Conservation (phyloP, 2,113 vertebrate genomes). For the Parus major region DNA sequence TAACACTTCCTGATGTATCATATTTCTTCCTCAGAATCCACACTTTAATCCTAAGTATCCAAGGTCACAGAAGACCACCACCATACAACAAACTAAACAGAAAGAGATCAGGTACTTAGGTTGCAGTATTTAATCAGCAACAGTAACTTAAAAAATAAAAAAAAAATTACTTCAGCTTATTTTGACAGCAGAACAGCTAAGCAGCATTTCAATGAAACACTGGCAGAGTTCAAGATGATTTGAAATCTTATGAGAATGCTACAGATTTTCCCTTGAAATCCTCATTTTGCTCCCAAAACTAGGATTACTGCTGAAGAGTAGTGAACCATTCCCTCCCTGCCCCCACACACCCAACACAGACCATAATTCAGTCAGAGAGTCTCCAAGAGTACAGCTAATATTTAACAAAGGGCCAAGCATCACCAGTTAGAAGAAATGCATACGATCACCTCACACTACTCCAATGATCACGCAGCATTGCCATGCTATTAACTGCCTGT, state of each 20-base stretch:
- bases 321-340: neutral
- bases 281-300: neutral
- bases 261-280: neutral
- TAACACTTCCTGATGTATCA: conserved; percentile 19
- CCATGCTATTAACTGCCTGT: neutral
- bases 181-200: neutral
- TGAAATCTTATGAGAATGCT: neutral
- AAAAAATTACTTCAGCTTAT: neutral
- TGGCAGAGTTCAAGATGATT: neutral
- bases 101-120: neutral
- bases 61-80: neutral
- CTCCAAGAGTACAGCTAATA: conserved; percentile 45
- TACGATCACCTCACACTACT: neutral
- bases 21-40: neutral
- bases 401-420: conserved; percentile 57
- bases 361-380: neutral
- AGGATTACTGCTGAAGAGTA: neutral
- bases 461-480: neutral
- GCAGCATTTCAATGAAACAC: neutral
- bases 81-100: neutral
- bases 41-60: neutral
- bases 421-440: conserved; percentile 10
- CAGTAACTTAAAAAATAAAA: neutral
- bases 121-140: neutral
- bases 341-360: neutral